Base-by-base conservation (phyloP, 30 jellyfish, hydroid and myxozoan genomes). In the Rhopilema esculentum region DNA sequence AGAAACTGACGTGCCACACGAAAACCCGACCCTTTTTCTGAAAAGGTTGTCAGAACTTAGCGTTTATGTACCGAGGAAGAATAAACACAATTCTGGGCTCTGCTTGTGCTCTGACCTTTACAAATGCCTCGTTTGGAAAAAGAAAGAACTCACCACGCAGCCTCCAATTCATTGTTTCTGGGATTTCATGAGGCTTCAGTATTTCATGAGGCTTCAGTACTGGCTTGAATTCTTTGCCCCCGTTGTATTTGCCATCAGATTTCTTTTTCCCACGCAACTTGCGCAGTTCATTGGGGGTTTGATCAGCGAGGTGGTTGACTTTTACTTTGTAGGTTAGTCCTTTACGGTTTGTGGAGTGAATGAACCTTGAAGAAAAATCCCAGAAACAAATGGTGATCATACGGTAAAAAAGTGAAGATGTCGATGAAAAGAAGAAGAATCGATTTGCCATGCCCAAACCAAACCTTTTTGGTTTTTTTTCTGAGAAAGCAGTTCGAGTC, bases 241-340 rank as follows among this genome's bases (percentile, higher is more conserved):
- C 91, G 48, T 89, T 89, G 83, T 81, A 75, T 65, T 63, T 71
- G 1, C 91, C 91, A 66, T 79, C 87, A 12, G 91, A 33, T n/a
- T 83, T 79, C 50, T 78, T 79, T 49, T 69, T 72, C 33, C 97
- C 97, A 53, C 97, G 63, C 79, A 89, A 50, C 21, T 51, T 73
- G 16, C 66, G 30, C 65, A 89, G 70, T 61, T 89, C 97, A 19
- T 72, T 89, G 18, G 32, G 83, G 1, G 92, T 71, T 62, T 65
- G 88, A 51, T 89, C 97, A 0, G 97, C 92, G 25, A 89, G 67
- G 67, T 89, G 97, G 79, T 89, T 89, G 25, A 80, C 86, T 23
- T 49, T 52, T 22, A 89, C 69, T 63, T 81, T 80, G 72, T 79
- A 89, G 15, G 92, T 12, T 8, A 89, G 92, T 16, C 90, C 90